Evolutionary conservation across 1,140 invertebrate species (phyloP), one percentile per base, ranked within the genome.

Genomic region (Drosophila suzukii): DNA sequence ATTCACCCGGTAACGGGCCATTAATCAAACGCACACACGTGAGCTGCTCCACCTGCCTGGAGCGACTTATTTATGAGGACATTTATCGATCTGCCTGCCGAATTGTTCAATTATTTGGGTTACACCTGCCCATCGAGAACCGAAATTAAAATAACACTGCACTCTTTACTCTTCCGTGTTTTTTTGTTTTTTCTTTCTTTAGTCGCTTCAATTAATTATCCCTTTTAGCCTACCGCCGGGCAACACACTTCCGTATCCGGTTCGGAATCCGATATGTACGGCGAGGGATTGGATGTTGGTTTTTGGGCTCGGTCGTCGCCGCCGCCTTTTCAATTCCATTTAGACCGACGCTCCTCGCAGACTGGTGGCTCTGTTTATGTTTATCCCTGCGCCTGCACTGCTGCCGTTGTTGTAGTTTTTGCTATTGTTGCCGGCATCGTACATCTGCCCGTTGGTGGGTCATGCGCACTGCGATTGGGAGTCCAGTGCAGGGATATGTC

Each of bases 31-130:
- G 63, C 71, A 70, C 76, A 88, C 84, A 82, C 73, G 72, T 77
- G 67, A 62, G 63, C 50, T 6, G 34, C 55, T 55, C 12, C 62
- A 76, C 61, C 74, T 75, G 71, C 27, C 60, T 27, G 47, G 47
- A 46, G 59, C 70, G 73, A 83, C 59, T 75, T 84, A 67, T 84
- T 84, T 78, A 84, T 80, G 74, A 63, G 56, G 78, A 65, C 75
- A 63, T 68, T 88, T 86, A 86, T 86, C 82, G 82, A 86, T 86
- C 82, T 88, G 83, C 61, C 72, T 65, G 75, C 79, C 83, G 70
- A 78, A 85, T 85, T 88, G 74, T 88, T 63, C 41, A 72, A 85
- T 44, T 60, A 62, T 75, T 71, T 51, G 57, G 44, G 24, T 38
- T 65, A 44, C 41, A 44, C 53, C 44, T 57, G 30, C 34, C 39